Conservation (phyloP, 2,888 invertebrate species). For the Perithous albicinctus region DNA sequence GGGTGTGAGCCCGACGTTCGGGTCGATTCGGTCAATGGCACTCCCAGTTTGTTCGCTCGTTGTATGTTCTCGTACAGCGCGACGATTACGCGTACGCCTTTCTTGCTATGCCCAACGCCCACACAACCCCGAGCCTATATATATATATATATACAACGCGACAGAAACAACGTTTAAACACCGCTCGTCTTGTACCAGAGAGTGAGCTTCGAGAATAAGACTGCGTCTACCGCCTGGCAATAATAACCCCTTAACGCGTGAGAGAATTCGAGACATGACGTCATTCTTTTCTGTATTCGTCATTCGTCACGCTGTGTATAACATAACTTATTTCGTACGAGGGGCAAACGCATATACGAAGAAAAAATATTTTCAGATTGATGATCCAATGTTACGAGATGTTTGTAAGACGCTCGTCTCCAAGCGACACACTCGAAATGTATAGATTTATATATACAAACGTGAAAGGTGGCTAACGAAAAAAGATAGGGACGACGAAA, state of each 20-base stretch:
- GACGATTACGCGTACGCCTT: slow-evolving; percentile 66
- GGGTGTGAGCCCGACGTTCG: slow-evolving; percentile 59
- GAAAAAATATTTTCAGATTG: slow-evolving; percentile 63
- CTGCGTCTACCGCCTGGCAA: slow-evolving; percentile 81
- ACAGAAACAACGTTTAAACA: slow-evolving; percentile 38
- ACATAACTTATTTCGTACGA: slow-evolving; percentile 25
- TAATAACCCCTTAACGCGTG: slow-evolving; percentile 83
- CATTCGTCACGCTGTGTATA: slow-evolving; percentile 50
- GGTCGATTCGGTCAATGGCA: slow-evolving; percentile 77
- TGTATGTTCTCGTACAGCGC: slow-evolving; percentile 36
- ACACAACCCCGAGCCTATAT: not conserved
- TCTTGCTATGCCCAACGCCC: slow-evolving; percentile 59
- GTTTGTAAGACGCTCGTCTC: slow-evolving; percentile 33
- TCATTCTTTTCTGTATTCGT: slow-evolving; percentile 71
- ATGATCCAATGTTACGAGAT: slow-evolving; percentile 51
- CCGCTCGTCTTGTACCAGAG: slow-evolving; percentile 47
- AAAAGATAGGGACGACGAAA: slow-evolving; percentile 21
- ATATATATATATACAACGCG: slow-evolving; percentile 36
- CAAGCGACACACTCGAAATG: not conserved
- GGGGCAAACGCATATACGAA: slow-evolving; percentile 4
- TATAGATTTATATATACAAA: slow-evolving; percentile 16
- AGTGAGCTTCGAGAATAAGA: slow-evolving; percentile 73
- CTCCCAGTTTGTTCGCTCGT: slow-evolving; percentile 73
- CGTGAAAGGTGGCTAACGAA: slow-evolving; percentile 17
- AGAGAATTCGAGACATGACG: slow-evolving; percentile 81